phyloP scores from a whole-genome alignment of 2,888 invertebrate genomes.

The Slavum lentiscoides region DNA sequence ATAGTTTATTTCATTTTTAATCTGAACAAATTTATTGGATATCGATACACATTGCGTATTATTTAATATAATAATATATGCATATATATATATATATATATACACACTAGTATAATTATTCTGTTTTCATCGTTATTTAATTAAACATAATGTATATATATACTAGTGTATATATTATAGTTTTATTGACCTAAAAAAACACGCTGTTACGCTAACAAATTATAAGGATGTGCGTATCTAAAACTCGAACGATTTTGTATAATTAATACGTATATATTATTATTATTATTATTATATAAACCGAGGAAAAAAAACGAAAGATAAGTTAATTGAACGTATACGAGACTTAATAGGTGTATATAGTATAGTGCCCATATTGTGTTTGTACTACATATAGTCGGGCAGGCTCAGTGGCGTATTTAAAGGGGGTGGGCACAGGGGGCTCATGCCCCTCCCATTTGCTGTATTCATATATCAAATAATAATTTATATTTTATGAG shows the following conservation, averaged over 20 bases:
- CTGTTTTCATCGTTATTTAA: neutral
- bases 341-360: too few relatives aligned
- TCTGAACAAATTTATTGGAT: too few relatives aligned
- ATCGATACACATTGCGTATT: neutral
- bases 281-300: neutral
- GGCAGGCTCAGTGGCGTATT: too few relatives aligned
- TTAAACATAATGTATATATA: neutral
- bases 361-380: too few relatives aligned
- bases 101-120: neutral
- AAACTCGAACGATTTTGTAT: neutral
- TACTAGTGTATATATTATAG: neutral
- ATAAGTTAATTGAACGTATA: neutral
- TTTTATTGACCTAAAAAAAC: constrained; percentile 13
- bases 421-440: too few relatives aligned
- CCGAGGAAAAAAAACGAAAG: neutral
- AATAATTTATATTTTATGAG: too few relatives aligned
- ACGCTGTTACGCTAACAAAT: neutral
- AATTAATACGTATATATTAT: neutral
- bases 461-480: too few relatives aligned
- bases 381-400: too few relatives aligned
- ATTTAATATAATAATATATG: neutral
- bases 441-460: too few relatives aligned
- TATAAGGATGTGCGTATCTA: neutral
- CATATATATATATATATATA: neutral
- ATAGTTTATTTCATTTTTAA: too few relatives aligned